phyloP scores from a whole-genome alignment of 1,140 invertebrate species.

The Neodiprion pinetum region DNA sequence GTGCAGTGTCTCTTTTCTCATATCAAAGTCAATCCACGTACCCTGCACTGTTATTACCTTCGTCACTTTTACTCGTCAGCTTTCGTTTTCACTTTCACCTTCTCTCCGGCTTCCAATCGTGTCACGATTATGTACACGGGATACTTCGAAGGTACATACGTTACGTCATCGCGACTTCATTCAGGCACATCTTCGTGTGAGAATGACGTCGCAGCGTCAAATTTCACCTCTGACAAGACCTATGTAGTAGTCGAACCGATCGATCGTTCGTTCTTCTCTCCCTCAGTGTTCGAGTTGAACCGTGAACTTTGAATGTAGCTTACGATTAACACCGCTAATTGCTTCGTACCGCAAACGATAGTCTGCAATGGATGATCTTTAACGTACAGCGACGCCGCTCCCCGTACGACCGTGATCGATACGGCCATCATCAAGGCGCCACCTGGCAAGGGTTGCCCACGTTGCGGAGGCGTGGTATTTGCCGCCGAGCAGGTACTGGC shows the following conservation, averaged over 20 bases:
- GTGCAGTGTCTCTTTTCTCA: no score
- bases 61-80: no score
- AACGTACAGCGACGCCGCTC: constrained; percentile 68
- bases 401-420: constrained; percentile 78
- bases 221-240: no score
- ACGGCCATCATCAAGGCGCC: constrained; percentile 81
- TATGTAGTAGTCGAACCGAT: neutral
- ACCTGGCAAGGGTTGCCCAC: constrained; percentile 86
- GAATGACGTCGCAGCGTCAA: no score
- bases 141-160: no score
- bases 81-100: neutral
- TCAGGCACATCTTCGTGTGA: no score
- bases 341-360: neutral
- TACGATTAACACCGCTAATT: neutral
- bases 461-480: constrained; percentile 89
- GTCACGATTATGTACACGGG: no score
- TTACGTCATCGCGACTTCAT: no score
- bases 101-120: neutral
- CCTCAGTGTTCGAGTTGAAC: neutral
- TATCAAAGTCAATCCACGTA: no score
- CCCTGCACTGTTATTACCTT: no score
- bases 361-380: neutral
- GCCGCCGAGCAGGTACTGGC: constrained; percentile 90
- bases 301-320: neutral
- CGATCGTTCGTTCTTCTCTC: neutral